phyloP scores from a whole-genome alignment of 2,113 vertebrate species.

The Sinocyclocheilus maitianheensis region DNA sequence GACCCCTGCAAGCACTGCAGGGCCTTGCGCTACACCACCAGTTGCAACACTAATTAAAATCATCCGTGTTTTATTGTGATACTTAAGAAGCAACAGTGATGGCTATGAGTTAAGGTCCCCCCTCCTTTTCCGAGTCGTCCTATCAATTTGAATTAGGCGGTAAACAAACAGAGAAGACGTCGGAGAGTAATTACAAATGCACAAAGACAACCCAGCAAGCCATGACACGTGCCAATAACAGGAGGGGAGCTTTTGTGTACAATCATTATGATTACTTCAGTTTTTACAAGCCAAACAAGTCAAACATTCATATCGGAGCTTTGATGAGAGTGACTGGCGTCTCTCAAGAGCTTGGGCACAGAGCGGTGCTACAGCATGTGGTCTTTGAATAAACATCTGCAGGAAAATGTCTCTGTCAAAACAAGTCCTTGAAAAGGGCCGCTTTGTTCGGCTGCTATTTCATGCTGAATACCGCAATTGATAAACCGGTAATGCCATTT shows the following conservation, averaged over 20 bases:
- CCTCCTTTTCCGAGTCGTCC: constrained; percentile 23
- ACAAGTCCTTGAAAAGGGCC: constrained; percentile 56
- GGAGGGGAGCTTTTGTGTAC: constrained; percentile 48
- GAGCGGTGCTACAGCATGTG: constrained; percentile 54
- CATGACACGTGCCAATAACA: constrained; percentile 56
- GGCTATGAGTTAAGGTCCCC: constrained; percentile 14
- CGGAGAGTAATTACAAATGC: constrained; percentile 46
- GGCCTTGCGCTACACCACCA: constrained; percentile 41
- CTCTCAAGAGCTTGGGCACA: constrained; percentile 48
- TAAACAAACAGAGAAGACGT: constrained; percentile 37
- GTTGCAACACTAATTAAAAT: constrained; percentile 58
- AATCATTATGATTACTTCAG: constrained; percentile 57
- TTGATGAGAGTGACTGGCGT: constrained; percentile 46
- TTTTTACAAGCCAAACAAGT: constrained; percentile 50
- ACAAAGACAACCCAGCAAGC: constrained; percentile 48
- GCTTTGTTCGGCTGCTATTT: constrained; percentile 49
- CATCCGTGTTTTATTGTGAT: constrained; percentile 49
- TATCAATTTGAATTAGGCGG: constrained; percentile 47
- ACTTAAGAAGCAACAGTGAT: constrained; percentile 44
- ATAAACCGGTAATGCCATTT: constrained; percentile 49
- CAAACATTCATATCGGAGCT: constrained; percentile 44
- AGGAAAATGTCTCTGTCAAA: constrained; percentile 59
- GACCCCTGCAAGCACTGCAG: constrained; percentile 47
- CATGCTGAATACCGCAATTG: constrained; percentile 48
- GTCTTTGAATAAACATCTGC: constrained; percentile 63